phyloP scores from a whole-genome alignment of 2,888 invertebrate species.

The Poecilus cupreus region DNA sequence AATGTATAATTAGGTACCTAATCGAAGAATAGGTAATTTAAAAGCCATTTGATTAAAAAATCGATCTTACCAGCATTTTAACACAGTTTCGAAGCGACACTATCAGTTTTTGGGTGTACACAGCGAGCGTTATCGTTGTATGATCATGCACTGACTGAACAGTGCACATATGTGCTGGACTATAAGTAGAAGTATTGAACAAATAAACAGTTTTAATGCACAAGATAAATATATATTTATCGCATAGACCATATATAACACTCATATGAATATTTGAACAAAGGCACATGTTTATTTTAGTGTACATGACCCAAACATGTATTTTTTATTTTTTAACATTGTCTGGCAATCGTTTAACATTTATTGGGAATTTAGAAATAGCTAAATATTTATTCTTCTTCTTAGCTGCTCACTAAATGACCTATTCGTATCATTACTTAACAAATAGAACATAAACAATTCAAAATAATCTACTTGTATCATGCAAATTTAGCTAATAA shows the following conservation, averaged over 20 bases:
- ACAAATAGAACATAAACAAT: background rate
- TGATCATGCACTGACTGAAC: background rate
- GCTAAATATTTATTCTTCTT: background rate
- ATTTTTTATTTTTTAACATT: background rate
- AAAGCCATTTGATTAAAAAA: background rate
- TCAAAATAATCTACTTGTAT: background rate
- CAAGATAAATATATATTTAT: slow-evolving; percentile 31
- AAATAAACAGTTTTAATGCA: slow-evolving; percentile 27
- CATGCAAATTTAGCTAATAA: no score
- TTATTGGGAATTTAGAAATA: slow-evolving; percentile 3
- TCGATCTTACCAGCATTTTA: slow-evolving; percentile 29
- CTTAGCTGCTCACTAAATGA: background rate
- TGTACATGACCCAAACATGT: background rate
- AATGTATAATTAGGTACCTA: background rate
- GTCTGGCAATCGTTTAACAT: slow-evolving; percentile 2
- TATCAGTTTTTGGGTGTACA: background rate
- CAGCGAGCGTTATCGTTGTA: background rate
- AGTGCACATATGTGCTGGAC: background rate
- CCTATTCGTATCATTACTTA: background rate
- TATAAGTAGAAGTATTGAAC: slow-evolving; percentile 15
- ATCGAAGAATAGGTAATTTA: background rate
- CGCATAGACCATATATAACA: background rate
- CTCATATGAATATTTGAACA: background rate
- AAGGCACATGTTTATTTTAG: background rate
- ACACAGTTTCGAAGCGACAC: background rate